These are phyloP conservation scores for Hiodon tergisus DNA, from an alignment of 2,113 vertebrate species.

Conservation along the genomic window DNA sequence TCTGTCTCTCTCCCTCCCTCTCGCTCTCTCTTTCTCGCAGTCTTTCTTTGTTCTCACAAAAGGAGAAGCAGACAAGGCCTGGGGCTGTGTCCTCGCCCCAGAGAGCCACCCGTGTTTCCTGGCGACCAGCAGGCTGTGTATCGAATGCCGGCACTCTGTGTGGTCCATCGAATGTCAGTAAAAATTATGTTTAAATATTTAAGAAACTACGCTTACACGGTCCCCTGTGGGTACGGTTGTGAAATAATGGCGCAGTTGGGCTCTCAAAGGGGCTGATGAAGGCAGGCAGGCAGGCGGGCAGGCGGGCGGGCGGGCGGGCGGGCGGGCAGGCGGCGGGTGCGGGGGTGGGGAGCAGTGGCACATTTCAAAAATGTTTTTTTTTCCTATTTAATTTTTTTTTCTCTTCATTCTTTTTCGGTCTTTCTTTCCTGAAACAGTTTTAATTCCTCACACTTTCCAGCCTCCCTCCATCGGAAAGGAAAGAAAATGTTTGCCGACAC, in stretches of 20 bases:
- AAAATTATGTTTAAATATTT: constrained; percentile 67
- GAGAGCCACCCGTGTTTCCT: constrained; percentile 41
- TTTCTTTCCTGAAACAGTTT: constrained; percentile 4
- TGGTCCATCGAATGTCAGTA: constrained; percentile 51
- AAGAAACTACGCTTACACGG: constrained; percentile 59
- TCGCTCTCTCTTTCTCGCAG: background rate
- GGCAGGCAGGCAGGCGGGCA: constrained; percentile 56
- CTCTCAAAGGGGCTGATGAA: constrained; percentile 44
- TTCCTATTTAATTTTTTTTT: background rate
- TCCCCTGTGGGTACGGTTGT: constrained; percentile 63
- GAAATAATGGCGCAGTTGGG: constrained; percentile 60
- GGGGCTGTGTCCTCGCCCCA: constrained; percentile 46
- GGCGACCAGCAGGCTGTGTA: constrained; percentile 28
- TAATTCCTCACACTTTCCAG: constrained; percentile 11
- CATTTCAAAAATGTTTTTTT: constrained; percentile 14
- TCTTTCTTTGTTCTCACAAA: constrained; percentile 4
- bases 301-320: constrained; percentile 57
- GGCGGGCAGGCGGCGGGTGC: constrained; percentile 61
- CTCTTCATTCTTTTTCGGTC: background rate
- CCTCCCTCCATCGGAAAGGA: background rate
- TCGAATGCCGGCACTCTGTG: constrained; percentile 33
- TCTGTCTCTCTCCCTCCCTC: background rate
- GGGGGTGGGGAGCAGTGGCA: constrained; percentile 32
- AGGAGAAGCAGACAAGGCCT: constrained; percentile 45
- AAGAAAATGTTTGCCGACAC: background rate